phyloP scores from a whole-genome alignment of 2,888 invertebrate species.

The Resseliella maxima region DNA sequence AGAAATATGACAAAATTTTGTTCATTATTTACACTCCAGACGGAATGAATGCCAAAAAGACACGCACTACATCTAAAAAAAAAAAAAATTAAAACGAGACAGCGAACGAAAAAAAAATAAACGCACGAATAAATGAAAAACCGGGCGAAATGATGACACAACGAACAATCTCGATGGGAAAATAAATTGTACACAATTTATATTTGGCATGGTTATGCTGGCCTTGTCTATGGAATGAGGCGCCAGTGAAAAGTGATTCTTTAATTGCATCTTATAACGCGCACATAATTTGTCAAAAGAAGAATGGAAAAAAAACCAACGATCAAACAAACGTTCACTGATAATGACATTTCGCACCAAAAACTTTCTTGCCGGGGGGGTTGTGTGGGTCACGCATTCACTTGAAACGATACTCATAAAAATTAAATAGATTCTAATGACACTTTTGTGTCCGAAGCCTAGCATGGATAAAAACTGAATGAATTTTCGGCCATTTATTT shows the following conservation, averaged over 20 bases:
- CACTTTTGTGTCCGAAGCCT: not conserved
- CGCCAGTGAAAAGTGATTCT: conserved; percentile 11
- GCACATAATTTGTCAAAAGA: not conserved
- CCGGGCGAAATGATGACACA: conserved; percentile 21
- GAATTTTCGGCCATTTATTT: not conserved
- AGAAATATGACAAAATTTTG: conserved; percentile 23
- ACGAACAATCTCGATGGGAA: not conserved
- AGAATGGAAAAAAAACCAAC: not conserved
- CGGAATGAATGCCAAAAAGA: not conserved
- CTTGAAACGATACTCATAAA: not conserved
- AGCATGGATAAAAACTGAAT: not conserved
- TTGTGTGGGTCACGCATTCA: not conserved
- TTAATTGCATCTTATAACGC: not conserved
- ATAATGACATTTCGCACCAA: not conserved
- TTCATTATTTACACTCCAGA: not conserved
- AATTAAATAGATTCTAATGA: not conserved
- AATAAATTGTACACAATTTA: conserved; percentile 15
- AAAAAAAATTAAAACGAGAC: not conserved
- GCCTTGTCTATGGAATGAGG: not conserved
- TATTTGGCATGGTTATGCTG: not conserved
- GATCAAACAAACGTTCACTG: not conserved
- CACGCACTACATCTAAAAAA: not conserved
- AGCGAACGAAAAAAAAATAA: not conserved
- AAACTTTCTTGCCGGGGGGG: not conserved
- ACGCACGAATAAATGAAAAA: not conserved